Conservation (phyloP, 2,888 invertebrate species). For the Drosophila sordidula region DNA sequence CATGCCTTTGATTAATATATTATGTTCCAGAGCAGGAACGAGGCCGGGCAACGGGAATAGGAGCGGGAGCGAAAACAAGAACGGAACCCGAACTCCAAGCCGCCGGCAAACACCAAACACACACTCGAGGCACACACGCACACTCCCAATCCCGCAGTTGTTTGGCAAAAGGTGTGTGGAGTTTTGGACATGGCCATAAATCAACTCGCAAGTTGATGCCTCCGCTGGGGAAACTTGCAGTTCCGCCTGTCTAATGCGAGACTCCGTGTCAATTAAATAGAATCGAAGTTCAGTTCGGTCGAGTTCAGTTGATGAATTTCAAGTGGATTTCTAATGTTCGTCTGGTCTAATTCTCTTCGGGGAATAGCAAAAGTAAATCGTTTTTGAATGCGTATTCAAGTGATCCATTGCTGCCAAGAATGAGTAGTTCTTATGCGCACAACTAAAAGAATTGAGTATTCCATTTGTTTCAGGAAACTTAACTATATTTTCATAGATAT, state of each 20-base stretch:
- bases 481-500: too few relatives aligned
- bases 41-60: constrained; percentile 10
- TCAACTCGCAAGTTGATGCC: constrained; percentile 56
- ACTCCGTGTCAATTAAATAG: constrained; percentile 56
- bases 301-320: constrained; percentile 27
- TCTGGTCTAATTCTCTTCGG: constrained; percentile 20
- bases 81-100: constrained; percentile 13
- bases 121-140: not conserved
- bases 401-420: not conserved
- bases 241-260: constrained; percentile 58
- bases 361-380: constrained; percentile 29
- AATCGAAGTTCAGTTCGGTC: constrained; percentile 28
- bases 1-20: constrained; percentile 78
- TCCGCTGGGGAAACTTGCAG: constrained; percentile 53
- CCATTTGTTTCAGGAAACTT: not conserved
- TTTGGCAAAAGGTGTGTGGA: constrained; percentile 60
- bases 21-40: constrained; percentile 46
- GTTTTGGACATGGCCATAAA: constrained; percentile 72
- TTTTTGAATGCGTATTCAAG: constrained; percentile 4
- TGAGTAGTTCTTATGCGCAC: constrained; percentile 5
- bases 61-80: constrained; percentile 13
- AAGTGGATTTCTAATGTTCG: constrained; percentile 23
- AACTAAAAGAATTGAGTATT: not conserved
- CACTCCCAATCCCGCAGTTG: not conserved
- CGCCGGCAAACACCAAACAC: constrained; percentile 38